Conservation (phyloP, 2,113 vertebrate species). For the Aldabrachelys gigantea region DNA sequence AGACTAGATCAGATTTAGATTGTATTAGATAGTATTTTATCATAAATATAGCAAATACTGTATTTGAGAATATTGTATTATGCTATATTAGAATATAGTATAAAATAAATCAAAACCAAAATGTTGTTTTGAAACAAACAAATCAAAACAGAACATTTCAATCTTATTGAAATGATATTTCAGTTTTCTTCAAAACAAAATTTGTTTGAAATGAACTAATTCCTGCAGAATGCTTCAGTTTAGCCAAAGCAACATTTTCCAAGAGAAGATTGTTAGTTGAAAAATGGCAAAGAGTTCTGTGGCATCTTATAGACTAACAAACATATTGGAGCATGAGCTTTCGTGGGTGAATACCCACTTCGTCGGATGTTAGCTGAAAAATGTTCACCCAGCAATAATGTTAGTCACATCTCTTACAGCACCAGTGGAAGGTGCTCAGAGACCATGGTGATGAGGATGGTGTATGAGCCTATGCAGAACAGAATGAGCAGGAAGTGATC, state of each 20-base stretch:
- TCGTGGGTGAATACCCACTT: no score
- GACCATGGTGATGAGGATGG: background rate
- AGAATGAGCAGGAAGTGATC: background rate
- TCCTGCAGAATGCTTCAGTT: background rate
- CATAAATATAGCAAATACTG: background rate
- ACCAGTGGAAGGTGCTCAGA: background rate
- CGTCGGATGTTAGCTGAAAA: fast-evolving
- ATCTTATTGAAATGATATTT: background rate
- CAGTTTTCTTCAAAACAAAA: background rate
- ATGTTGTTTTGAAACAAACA: background rate
- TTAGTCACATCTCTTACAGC: background rate
- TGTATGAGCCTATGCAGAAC: background rate
- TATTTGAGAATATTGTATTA: background rate
- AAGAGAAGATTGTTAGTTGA: background rate
- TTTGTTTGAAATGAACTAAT: background rate
- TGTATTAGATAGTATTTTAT: background rate
- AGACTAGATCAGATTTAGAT: background rate
- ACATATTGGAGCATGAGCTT: no score
- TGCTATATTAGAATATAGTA: background rate
- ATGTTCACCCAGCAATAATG: background rate
- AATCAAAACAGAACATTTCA: background rate
- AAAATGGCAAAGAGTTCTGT: background rate
- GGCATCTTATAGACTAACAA: no score
- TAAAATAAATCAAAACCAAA: background rate
- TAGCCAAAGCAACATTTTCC: background rate